Evolutionary conservation across 2,113 vertebrate species (phyloP).

Genomic region (Oplegnathus fasciatus): DNA sequence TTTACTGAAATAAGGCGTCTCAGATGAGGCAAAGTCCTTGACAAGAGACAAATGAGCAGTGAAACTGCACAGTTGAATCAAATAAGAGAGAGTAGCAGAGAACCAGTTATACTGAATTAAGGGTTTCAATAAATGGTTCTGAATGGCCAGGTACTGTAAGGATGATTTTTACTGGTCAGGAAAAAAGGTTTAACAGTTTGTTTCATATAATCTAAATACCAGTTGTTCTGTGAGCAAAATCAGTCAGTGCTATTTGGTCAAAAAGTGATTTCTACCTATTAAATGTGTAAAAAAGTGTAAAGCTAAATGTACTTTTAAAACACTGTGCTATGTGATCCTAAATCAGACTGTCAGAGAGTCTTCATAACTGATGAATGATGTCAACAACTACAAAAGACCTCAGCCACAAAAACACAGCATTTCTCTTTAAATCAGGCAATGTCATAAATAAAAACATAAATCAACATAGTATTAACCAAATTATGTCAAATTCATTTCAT

Average conservation of each 20-base stretch:
- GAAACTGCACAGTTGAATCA: not conserved
- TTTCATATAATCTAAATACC: not conserved
- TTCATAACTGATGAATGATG: not conserved
- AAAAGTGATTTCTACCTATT: too few species aligned
- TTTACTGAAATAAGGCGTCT: not conserved
- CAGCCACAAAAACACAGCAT: too few species aligned
- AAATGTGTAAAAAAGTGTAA: too few species aligned
- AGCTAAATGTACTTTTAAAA: not conserved
- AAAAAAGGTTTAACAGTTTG: not conserved
- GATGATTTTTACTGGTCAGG: constrained; percentile 14
- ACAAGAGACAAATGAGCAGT: constrained; percentile 42
- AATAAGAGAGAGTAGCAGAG: not conserved
- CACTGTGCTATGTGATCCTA: too few species aligned
- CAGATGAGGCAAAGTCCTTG: constrained; percentile 22
- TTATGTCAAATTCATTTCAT: too few species aligned
- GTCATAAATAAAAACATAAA: too few species aligned
- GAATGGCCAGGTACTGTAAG: not conserved
- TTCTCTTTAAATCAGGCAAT: not conserved
- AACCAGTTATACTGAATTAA: not conserved
- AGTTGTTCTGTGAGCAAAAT: not conserved
- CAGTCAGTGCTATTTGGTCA: not conserved
- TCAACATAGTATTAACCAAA: not conserved
- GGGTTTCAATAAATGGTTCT: constrained; percentile 15
- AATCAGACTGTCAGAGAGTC: too few species aligned
- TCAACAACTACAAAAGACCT: not conserved